A percentile compares a stretch with the other conserved stretches of the same genome.
Conservation (phyloP, 2,797 vertebrate species). For the Yasuhikotakia modesta region DNA sequence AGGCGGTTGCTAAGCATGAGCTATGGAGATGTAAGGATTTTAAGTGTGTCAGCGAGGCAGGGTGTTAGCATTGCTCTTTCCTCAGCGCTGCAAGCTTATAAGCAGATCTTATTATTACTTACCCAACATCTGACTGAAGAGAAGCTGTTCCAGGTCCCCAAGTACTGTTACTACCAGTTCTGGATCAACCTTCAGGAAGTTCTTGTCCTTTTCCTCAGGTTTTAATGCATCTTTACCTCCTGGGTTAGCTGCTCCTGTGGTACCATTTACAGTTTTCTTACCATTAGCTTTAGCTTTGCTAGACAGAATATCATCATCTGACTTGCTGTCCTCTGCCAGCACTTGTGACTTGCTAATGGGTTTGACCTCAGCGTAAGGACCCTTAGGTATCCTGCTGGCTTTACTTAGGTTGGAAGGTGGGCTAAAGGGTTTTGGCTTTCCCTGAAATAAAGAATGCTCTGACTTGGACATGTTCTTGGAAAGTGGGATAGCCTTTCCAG, state of each 20-base stretch:
- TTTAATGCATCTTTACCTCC: conserved; percentile 71
- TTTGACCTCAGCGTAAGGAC: conserved; percentile 93
- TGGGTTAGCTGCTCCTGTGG: conserved; percentile 66
- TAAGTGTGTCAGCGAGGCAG: conserved; percentile 14
- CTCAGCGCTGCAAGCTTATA: conserved; percentile 25
- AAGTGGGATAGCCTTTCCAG: conserved; percentile 73
- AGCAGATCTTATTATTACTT: conserved; percentile 69
- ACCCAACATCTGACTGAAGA: conserved; percentile 97
- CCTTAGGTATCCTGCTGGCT: conserved; percentile 89
- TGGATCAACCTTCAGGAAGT: conserved; percentile 94
- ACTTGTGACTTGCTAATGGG: conserved; percentile 89
- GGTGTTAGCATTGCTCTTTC: conserved; percentile 24
- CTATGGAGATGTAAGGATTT: conserved; percentile 3
- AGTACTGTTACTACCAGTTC: conserved; percentile 96
- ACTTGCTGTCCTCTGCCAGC: conserved; percentile 72
- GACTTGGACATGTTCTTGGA: conserved; percentile 89
- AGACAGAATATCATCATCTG: conserved; percentile 80
- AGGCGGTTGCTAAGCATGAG: conserved; percentile 44
- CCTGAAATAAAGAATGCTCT: conserved; percentile 91
- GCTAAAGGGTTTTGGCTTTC: conserved; percentile 79
- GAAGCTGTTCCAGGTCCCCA: conserved; percentile 95
- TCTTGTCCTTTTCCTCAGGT: conserved; percentile 82
- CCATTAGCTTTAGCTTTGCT: conserved; percentile 78
- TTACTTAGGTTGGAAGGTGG: conserved; percentile 77
- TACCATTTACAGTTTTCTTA: conserved; percentile 58